A percentile compares a stretch with the other conserved stretches of the same genome.
phyloP scores from a whole-genome alignment of 2,888 invertebrate species.

The Cataglyphis albicans region DNA sequence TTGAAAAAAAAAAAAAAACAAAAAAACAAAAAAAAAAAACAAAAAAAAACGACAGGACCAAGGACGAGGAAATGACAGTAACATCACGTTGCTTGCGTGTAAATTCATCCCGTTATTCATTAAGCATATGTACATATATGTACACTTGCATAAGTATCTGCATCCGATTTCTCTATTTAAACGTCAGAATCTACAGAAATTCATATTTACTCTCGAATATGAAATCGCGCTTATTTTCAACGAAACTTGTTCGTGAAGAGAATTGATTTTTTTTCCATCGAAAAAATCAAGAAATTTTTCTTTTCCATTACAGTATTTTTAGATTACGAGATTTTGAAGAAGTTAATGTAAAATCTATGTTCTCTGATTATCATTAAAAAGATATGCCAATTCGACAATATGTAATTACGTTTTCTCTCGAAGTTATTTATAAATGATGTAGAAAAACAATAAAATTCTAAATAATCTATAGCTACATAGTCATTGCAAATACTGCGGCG shows the following conservation, averaged over 20 bases:
- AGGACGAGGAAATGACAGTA: constrained; percentile 11
- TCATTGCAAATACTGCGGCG: constrained; percentile 18
- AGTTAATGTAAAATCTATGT: neutral
- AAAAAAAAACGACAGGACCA: constrained; percentile 2
- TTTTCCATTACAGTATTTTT: neutral
- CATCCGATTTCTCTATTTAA: neutral
- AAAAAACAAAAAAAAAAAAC: neutral
- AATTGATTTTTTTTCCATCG: neutral
- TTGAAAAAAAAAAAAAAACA: constrained; percentile 4
- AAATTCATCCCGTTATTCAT: constrained; percentile 20
- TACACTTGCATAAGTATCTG: constrained; percentile 34
- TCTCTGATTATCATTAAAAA: neutral
- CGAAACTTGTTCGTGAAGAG: neutral
- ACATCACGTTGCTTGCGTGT: constrained; percentile 52
- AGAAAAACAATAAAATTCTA: neutral
- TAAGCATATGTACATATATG: constrained; percentile 38
- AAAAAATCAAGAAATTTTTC: neutral
- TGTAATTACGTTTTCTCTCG: neutral
- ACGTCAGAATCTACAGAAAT: neutral
- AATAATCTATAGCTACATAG: constrained; percentile 16
- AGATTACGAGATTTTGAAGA: neutral
- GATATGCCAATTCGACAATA: neutral
- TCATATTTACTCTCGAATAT: neutral
- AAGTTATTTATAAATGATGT: neutral
- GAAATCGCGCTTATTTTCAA: neutral